Evolutionary conservation across 2,113 vertebrate genomes (phyloP), one percentile per base, ranked within the genome.

Genomic region (Chascanopsetta lugubris): DNA sequence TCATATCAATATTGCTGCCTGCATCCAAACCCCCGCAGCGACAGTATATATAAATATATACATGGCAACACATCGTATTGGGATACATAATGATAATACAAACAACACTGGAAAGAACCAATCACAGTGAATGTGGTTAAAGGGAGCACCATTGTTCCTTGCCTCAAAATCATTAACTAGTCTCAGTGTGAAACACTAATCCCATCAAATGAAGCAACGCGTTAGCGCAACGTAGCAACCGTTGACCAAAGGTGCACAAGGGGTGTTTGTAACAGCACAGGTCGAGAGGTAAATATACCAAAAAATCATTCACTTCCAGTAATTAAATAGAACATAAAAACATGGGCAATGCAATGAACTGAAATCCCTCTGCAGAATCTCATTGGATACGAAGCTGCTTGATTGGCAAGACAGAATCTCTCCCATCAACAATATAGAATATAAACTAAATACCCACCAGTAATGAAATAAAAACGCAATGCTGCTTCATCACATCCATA

Each of bases 1-100:
- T 90, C 89, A 73, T 67, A 91, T 89, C 88, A 94, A 89, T 90
- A 68, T 72, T 80, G 82, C 75, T 82, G 75, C 72, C 79, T 83
- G 82, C 80, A 51, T 70, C 51, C 71, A 87, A 88, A 91, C 67
- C 8, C 43, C 80, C 65, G 26, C 68, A 75, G 65, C 80, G 65
- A 49, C 80, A 76, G 53, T 76, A 84, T 10, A 64, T 64, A 80
- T 76, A 74, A 74, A 70, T 71, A 76, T 75, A 38, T 47, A 62
- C 30, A 54, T 53, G 62, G 40, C 51, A 38, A 12, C 34, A 43
- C 29, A 34, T 59, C n/a, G 9, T 47, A 17, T 21, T 1, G 8
- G 55, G 15, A 27, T 36, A 64, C n/a, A n/a, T n/a, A 11, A 18
- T 69, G 60, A 67, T 55, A 7, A 76, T 42, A 48, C 45, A 26